Evolutionary conservation across 2,888 invertebrate species (phyloP), one percentile per base, ranked within the genome.

Genomic region (Caenorhabditis afra): DNA sequence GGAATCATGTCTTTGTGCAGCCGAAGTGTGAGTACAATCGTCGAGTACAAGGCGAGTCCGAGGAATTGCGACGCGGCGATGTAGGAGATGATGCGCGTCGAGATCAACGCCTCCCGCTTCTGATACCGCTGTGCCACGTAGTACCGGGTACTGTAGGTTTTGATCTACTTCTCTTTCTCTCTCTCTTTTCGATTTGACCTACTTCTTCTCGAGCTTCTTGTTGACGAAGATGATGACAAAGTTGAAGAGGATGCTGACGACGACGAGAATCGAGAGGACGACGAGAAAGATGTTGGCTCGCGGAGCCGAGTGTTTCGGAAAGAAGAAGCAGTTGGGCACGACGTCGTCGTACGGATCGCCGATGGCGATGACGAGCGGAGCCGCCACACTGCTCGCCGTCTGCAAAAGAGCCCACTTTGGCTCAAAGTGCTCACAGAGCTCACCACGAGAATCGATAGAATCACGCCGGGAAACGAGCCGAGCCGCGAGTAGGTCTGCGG

Each of bases 251-350:
- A 78, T 66, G 37, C 71, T 71, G 12, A 62, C 29, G 14, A 78
- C 61, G 3, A 78, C 66, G 2, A 78, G 39, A 37, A 49, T 50
- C 18, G 66, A 66, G 16, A 78, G 50, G 29, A 66, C 14, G 3
- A 78, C 37, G 14, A 78, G 29, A n/a, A 71, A 71, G 4, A 66
- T 16, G 41, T 78, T 78, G 22, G 66, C 78, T 45, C 61, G 44
- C 14, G 58, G 57, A 12, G 71, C 71, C 14, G 78, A 71, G n/a
- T 71, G 39, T 44, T 59, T 16, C 0, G 78, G 78, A 18, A 78
- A 71, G 57, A 78, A 78, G 45, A 78, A 78, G 53, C 78, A 78
- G 41, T 78, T 78, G 41, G 78, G 78, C 14, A 78, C 78, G 3
- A 62, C 53, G n/a, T 78, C 78, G 18, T 66, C 49, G 41, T 66